phyloP scores from a whole-genome alignment of 2,797 vertebrate genomes.

The Nannoperca australis region DNA sequence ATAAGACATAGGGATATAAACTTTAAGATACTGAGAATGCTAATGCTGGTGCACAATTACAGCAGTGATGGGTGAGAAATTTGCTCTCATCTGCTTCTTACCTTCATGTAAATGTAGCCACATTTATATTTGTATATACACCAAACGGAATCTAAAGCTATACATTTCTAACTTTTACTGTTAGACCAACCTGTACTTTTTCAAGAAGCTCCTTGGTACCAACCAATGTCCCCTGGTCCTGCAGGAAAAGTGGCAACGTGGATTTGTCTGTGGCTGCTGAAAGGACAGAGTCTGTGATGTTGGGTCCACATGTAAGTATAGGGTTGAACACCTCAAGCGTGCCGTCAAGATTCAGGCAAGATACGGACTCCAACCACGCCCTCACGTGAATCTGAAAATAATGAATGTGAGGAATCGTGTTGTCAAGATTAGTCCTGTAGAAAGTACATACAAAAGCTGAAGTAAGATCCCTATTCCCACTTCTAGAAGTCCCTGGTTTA shows the following conservation, averaged over 20 bases:
- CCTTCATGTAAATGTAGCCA: not conserved
- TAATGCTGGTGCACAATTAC: not conserved
- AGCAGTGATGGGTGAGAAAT: not conserved
- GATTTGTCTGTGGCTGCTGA: constrained; percentile 78
- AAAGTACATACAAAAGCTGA: not conserved
- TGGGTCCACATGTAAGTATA: constrained; percentile 43
- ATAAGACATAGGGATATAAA: not conserved
- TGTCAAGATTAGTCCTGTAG: not conserved
- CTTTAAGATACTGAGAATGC: not conserved
- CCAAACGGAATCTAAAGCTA: constrained; percentile 4
- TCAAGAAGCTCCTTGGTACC: constrained; percentile 74
- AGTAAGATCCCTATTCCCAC: not conserved
- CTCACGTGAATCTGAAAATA: constrained; percentile 81
- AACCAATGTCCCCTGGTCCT: constrained; percentile 76
- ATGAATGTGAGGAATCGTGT: not conserved
- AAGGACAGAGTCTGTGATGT: constrained; percentile 67
- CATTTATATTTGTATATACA: not conserved
- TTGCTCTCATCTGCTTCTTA: not conserved
- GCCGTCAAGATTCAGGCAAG: constrained; percentile 84
- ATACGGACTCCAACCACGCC: constrained; percentile 83
- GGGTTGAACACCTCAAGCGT: constrained; percentile 81
- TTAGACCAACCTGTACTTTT: constrained; percentile 75
- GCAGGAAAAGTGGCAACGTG: constrained; percentile 88
- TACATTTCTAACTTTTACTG: constrained; percentile 17
- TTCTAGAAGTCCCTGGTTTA: not conserved